A percentile compares a stretch with the other conserved stretches of the same genome.
Evolutionary conservation across 2,113 vertebrate species (phyloP).

Genomic region (Scalopus aquaticus): DNA sequence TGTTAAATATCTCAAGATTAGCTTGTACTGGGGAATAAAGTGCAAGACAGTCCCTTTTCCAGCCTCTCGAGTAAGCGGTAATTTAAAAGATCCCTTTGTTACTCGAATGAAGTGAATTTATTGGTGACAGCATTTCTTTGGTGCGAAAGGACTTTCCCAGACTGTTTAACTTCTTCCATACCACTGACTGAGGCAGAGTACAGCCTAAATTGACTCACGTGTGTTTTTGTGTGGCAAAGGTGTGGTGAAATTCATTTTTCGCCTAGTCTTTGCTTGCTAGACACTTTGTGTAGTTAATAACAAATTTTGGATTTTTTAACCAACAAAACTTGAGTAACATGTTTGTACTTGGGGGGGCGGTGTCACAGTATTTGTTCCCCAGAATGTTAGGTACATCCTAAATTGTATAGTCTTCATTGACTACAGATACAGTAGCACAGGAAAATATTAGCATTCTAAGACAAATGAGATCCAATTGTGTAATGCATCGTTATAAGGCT

Average conservation of each 20-base stretch:
- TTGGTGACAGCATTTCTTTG: background rate
- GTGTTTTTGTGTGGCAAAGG: background rate
- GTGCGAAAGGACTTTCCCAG: background rate
- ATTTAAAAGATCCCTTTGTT: conserved; percentile 15
- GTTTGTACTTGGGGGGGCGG: background rate
- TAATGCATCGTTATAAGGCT: background rate
- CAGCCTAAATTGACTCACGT: background rate
- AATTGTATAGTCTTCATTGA: background rate
- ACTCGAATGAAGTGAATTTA: background rate
- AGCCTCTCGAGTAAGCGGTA: background rate
- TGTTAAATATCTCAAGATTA: background rate
- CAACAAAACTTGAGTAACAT: background rate
- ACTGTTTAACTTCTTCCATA: background rate
- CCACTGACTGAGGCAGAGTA: background rate
- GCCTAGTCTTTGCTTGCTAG: background rate
- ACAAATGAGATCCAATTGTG: conserved; percentile 15
- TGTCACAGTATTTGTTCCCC: background rate
- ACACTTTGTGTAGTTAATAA: background rate
- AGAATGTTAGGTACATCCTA: background rate
- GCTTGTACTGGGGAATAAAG: background rate
- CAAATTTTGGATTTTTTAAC: background rate
- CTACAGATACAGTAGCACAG: background rate
- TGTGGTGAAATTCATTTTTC: background rate
- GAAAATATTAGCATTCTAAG: conserved; percentile 33
- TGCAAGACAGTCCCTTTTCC: background rate